Evolutionary conservation across 2,113 vertebrate species (phyloP).

Genomic region (Crotalus viridis): DNA sequence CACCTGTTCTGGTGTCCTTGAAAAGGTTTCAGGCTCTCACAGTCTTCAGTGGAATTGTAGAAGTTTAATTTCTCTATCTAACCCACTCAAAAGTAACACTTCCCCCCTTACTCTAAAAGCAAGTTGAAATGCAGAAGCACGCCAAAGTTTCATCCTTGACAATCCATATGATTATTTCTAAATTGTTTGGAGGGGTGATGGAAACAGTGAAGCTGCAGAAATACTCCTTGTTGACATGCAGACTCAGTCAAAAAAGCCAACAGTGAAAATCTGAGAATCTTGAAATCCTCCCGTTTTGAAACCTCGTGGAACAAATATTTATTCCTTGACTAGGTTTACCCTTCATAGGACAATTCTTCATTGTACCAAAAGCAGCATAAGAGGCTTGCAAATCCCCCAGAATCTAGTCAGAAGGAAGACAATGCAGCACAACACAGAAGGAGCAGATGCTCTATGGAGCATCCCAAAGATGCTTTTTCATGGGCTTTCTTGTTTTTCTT

Average conservation of each 20-base stretch:
- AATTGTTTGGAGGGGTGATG: background rate
- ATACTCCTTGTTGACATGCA: background rate
- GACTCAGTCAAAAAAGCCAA: background rate
- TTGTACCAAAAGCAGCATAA: background rate
- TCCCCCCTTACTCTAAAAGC: no score
- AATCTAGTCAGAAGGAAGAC: background rate
- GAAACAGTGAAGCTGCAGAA: background rate
- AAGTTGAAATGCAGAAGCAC: no score
- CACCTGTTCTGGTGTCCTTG: no score
- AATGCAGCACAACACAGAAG: background rate
- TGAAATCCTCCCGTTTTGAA: background rate
- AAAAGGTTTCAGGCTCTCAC: no score
- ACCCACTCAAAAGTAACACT: no score
- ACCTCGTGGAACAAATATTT: background rate
- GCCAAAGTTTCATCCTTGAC: no score
- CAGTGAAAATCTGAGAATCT: background rate
- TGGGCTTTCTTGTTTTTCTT: no score
- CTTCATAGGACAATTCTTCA: background rate
- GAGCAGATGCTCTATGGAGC: background rate
- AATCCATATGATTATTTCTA: background rate
- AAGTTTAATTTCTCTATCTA: no score
- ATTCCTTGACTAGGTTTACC: background rate
- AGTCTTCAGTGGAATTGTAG: no score
- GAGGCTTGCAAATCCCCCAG: background rate
- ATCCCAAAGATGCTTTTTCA: no score